Conservation (phyloP, 2,888 invertebrate genomes). For the Agriopis aurantiaria region DNA sequence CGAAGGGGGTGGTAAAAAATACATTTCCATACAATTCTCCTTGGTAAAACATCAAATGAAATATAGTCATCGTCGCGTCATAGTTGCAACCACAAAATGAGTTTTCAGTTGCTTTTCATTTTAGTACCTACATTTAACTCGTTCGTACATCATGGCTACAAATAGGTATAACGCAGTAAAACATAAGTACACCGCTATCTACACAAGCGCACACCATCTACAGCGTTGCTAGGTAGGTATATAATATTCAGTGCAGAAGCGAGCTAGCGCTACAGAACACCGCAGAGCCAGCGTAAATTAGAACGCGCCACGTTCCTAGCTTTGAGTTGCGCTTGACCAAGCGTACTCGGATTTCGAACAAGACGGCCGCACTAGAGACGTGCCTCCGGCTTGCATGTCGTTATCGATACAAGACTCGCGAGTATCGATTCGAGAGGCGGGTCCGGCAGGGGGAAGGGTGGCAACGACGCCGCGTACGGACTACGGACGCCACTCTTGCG, state of each 20-base stretch:
- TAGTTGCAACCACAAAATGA: no score
- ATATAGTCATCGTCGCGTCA: no score
- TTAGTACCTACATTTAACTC: neutral
- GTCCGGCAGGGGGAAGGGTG: slow-evolving; percentile 54
- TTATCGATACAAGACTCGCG: slow-evolving; percentile 72
- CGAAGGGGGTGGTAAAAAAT: no score
- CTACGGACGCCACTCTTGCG: slow-evolving; percentile 80
- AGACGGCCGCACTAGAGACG: slow-evolving; percentile 71
- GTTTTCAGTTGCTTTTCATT: neutral
- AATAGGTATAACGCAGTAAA: neutral
- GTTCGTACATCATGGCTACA: neutral
- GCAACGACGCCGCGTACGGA: slow-evolving; percentile 57
- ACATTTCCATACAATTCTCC: no score
- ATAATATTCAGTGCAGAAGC: slow-evolving; percentile 58
- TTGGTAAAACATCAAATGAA: no score
- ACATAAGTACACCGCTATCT: neutral
- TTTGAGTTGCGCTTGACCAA: slow-evolving; percentile 83
- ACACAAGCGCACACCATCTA: neutral
- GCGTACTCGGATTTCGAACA: slow-evolving; percentile 82
- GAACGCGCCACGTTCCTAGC: slow-evolving; percentile 72
- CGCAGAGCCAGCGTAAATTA: slow-evolving; percentile 72
- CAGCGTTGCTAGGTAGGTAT: slow-evolving; percentile 16
- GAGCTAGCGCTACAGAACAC: slow-evolving; percentile 45
- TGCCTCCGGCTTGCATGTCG: slow-evolving; percentile 51
- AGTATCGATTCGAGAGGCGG: slow-evolving; percentile 72